A percentile compares a stretch with the other conserved stretches of the same genome.
Conservation (phyloP, 2,888 invertebrate genomes). For the Eurytoma adleriae region DNA sequence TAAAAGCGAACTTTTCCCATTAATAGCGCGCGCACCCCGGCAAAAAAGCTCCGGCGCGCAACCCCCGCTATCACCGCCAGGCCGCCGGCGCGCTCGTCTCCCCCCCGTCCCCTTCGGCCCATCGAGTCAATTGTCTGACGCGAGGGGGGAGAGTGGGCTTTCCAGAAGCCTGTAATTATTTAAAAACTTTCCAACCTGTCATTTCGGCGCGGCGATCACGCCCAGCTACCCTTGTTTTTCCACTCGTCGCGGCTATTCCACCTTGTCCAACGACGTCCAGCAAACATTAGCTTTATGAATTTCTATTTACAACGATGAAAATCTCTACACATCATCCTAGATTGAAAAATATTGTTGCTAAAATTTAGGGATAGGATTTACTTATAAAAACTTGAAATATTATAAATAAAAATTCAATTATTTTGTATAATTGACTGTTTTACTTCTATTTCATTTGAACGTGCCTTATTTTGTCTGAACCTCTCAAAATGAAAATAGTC, state of each 20-base stretch:
- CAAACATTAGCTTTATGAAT: neutral
- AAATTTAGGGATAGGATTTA: too few relatives aligned
- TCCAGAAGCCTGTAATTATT: constrained; percentile 70
- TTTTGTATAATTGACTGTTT: too few relatives aligned
- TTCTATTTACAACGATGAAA: too few relatives aligned
- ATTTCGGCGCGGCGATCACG: constrained; percentile 31
- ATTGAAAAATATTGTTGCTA: too few relatives aligned
- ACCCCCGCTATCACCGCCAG: constrained; percentile 2
- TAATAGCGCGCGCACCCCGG: constrained; percentile 56
- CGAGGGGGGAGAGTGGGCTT: constrained; percentile 58
- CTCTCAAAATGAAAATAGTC: too few relatives aligned
- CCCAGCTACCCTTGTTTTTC: constrained; percentile 7
- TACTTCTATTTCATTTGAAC: too few relatives aligned
- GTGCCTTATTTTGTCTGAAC: too few relatives aligned
- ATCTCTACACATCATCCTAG: too few relatives aligned
- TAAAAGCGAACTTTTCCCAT: constrained; percentile 76
- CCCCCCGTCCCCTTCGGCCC: neutral
- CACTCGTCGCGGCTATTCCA: neutral
- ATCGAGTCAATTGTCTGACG: constrained; percentile 51
- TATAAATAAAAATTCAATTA: too few relatives aligned
- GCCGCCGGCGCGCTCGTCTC: neutral
- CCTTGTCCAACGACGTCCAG: neutral
- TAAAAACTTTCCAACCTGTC: constrained; percentile 69
- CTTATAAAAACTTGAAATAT: too few relatives aligned
- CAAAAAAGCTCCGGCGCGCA: constrained; percentile 1